Percentiles rank a stretch among this genome's conserved stretches.
Evolutionary conservation across 1,140 invertebrate genomes (phyloP).

Genomic region (Vanessa tameamea): DNA sequence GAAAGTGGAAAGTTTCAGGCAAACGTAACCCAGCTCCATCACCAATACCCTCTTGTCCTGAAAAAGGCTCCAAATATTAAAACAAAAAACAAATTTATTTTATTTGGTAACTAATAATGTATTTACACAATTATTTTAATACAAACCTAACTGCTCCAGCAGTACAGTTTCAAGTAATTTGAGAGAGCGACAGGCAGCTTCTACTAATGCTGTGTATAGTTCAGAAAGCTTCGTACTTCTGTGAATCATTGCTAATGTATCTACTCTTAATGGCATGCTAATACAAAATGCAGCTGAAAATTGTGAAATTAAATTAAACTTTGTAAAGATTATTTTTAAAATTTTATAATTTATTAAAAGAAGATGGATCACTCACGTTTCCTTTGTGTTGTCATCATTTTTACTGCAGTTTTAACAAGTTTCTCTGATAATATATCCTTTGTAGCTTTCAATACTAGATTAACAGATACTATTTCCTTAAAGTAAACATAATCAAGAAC

Average conservation of each 20-base stretch:
- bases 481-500: constrained; percentile 35
- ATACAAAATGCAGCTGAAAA: constrained; percentile 78
- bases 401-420: constrained; percentile 76
- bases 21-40: constrained; percentile 74
- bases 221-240: constrained; percentile 83
- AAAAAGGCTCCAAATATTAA: neutral
- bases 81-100: too few species aligned
- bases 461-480: constrained; percentile 77
- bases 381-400: constrained; percentile 80
- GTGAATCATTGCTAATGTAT: constrained; percentile 86
- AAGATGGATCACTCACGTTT: constrained; percentile 65
- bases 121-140: neutral
- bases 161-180: constrained; percentile 83
- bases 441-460: constrained; percentile 75
- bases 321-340: constrained; percentile 23
- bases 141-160: constrained; percentile 79
- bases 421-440: constrained; percentile 76
- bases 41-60: constrained; percentile 53
- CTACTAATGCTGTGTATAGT: constrained; percentile 87
- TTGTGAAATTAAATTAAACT: constrained; percentile 14
- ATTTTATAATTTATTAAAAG: too few species aligned
- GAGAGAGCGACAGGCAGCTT: constrained; percentile 86
- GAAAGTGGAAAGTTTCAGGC: constrained; percentile 85
- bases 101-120: neutral
- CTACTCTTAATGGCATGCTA: constrained; percentile 84